Conservation (phyloP, 2,797 vertebrate species). For the Channa striata region DNA sequence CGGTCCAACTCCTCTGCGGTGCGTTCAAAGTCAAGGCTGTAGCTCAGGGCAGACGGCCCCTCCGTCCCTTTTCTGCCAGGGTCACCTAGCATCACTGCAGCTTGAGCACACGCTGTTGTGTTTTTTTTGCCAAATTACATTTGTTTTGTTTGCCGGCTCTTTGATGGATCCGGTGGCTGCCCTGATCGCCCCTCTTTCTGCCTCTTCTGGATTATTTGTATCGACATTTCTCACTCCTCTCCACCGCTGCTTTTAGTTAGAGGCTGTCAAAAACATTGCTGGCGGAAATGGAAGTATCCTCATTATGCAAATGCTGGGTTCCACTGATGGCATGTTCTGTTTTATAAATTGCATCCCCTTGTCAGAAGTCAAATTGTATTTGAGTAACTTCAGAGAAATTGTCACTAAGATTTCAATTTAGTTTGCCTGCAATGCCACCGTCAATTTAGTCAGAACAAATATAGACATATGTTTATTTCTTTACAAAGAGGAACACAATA, state of each 20-base stretch:
- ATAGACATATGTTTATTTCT: constrained; percentile 88
- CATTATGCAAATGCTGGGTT: constrained; percentile 94
- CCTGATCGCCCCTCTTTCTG: constrained; percentile 73
- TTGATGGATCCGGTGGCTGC: constrained; percentile 79
- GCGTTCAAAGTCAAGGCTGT: constrained; percentile 72
- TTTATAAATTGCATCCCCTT: constrained; percentile 96
- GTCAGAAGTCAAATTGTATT: constrained; percentile 98
- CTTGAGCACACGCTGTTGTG: constrained; percentile 41
- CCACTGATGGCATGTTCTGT: constrained; percentile 94
- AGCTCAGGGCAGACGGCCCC: constrained; percentile 76
- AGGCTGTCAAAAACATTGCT: constrained; percentile 92
- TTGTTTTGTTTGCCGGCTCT: constrained; percentile 82
- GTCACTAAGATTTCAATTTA: constrained; percentile 94
- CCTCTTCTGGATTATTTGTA: constrained; percentile 85
- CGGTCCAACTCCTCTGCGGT: constrained; percentile 68
- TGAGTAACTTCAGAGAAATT: constrained; percentile 94
- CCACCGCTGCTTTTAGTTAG: constrained; percentile 84
- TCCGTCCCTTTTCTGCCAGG: constrained; percentile 68
- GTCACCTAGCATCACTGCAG: constrained; percentile 76
- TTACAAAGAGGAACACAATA: constrained; percentile 82
- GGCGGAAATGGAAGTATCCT: constrained; percentile 92
- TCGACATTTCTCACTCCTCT: constrained; percentile 87
- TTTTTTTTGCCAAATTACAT: constrained; percentile 72
- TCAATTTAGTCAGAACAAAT: constrained; percentile 91
- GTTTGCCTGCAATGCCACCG: constrained; percentile 86